Base-by-base conservation (phyloP, 2,888 invertebrate genomes). In the Yponomeuta cagnagella region DNA sequence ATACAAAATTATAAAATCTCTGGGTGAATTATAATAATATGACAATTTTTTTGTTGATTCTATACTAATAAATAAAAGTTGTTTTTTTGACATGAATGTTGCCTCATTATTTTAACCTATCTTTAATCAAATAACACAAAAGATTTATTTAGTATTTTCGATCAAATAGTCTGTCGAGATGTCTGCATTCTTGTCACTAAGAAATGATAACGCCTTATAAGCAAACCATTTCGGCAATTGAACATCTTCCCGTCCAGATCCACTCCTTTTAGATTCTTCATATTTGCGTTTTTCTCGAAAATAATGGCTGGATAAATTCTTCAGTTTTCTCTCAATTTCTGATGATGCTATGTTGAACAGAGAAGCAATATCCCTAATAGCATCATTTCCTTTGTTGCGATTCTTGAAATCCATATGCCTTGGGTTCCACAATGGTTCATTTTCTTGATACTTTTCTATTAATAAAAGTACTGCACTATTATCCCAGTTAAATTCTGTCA, bases 201-300 rank as follows among this genome's bases (percentile, higher is more conserved):
- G 52, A 52, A 69, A 75, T 71, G 71, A 74, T 73, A 74, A 74
- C 71, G 74, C 73, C 72, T 74, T 74, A 72, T 74, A 74, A 74
- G 74, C 74, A 74, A 74, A 74, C 74, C 74, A 75, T 72, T 74
- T 75, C 71, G 73, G 74, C 72, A 72, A 72, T 74, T 73, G 72
- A 73, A 75, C 71, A 73, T 73, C 74, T 63, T 72, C 73, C 72
- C 72, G 71, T 74, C 71, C 72, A 72, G 33, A 71, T 72, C 73
- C 72, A 73, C 71, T 74, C 73, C 70, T 74, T 73, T 71, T 74
- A 72, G 74, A 76, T 74, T 76, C 73, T 75, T 76, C 74, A 74
- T 73, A 74, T 73, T 75, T 75, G 71, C 74, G 73, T 74, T 75
- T 65, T 65, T 65, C 64, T 65, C 64, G 33, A 33, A 33, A 33